Base-by-base conservation (phyloP, 2,888 invertebrate species). In the Xylocampa areola region DNA sequence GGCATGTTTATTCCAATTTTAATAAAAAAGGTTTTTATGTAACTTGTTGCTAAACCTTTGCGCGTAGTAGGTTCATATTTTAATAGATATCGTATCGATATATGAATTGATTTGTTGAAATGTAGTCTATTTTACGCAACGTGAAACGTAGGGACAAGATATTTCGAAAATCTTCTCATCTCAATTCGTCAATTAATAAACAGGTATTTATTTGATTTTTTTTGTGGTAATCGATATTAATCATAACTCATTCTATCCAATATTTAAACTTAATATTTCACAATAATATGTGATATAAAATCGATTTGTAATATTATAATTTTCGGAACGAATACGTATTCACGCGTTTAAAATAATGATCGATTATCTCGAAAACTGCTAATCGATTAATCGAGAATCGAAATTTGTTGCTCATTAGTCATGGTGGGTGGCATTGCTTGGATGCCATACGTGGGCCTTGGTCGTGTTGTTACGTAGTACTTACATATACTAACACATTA, bases 1-100 rank as follows among this genome's bases (percentile, higher is more conserved):
- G 16, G 41, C 14, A 43, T 50, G 63, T 37, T 62, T 55, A 27
- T 54, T 54, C 49, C 37, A 25, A 49, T 49, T 62, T 47, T 27
- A 47, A 33, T 33, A 41, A 62, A 66, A 67, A 66, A 63, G 30
- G 47, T 47, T 68, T 68, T 47, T 43, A 61, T 53, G 13, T 36
- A 61, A 66, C 32, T 27, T 1, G 17, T 57, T 68, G 35, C 13
- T 43, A 45, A 44, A 69, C 55, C 16, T 16, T 10, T 21, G 8
- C 19, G 29, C 50, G 50, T n/a, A 63, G 55, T 55, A 37, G 6
- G 8, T 37, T 23, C 16, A 11, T 49, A 44, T 44, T 16, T 27
- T 44, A 65, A 68, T 68, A 63, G 45, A 27, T 55, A 19, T 62
- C 25, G 40, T 43, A 21, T 68, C 45, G 36, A 50, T 58, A 50